These are phyloP conservation scores for Pocillopora grandis DNA, from an alignment of 92 coral and sea anemone genomes.

Conservation along the genomic window DNA sequence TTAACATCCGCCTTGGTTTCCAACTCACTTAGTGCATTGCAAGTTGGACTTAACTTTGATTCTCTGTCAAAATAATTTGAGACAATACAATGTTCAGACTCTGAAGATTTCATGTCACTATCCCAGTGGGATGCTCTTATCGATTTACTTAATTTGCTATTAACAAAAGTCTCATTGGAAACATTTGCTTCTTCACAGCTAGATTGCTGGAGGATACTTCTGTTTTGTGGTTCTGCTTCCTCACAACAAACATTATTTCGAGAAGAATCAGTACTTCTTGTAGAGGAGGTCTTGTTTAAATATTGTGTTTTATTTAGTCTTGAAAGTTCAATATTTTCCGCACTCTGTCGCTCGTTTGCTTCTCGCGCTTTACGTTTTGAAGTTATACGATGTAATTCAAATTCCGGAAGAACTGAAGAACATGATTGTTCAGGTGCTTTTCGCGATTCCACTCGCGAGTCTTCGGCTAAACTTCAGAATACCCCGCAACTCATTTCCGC, in stretches of 20 bases:
- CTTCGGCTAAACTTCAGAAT: too few relatives aligned
- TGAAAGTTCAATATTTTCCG: not conserved
- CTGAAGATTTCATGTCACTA: not conserved
- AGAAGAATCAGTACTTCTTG: not conserved
- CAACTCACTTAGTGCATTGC: not conserved
- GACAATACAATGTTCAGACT: not conserved
- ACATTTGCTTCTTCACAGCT: not conserved
- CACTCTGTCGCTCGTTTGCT: not conserved
- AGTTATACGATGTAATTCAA: not conserved
- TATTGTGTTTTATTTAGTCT: not conserved
- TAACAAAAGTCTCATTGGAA: not conserved
- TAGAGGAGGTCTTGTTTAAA: not conserved
- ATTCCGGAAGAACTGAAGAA: not conserved
- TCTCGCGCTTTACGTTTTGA: not conserved
- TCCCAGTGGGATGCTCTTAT: not conserved
- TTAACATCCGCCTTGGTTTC: not conserved
- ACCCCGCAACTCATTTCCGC: too few relatives aligned
- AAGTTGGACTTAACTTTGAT: not conserved
- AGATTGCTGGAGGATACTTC: not conserved
- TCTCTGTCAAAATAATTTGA: not conserved
- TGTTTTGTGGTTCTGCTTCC: too few relatives aligned
- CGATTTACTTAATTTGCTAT: not conserved
- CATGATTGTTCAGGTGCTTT: not conserved
- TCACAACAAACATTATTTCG: not conserved
- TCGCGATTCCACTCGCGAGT: not conserved